Base-by-base conservation (phyloP, 2,113 vertebrate species). In the Cryptotis parvus region DNA sequence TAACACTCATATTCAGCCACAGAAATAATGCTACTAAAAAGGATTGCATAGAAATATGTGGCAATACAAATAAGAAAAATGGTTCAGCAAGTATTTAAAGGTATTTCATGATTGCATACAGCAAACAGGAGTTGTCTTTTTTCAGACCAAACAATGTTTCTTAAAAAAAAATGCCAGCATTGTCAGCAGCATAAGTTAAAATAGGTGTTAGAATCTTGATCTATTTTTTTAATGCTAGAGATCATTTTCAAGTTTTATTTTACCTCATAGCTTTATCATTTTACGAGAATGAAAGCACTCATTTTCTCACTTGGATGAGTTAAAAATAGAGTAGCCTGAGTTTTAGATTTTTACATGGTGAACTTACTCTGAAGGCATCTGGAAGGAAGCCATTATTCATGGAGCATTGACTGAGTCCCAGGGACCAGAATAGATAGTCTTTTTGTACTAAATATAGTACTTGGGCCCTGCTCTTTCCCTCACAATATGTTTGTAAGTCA, bases 11-110 rank as follows among this genome's bases (percentile, higher is more conserved):
- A 76, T 43, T 27, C 20, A 77, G 63, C 77, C n/a, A 45, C 0
- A 65, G 41, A 83, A 84, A 79, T 31, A 75, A 33, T 10, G 14
- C n/a, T 55, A 84, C 80, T 33, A 43, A 84, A 88, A 84, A 61
- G n/a, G 1, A n/a, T 61, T 66, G 27, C 16, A 41, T 69, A 45
- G 9, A 85, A 87, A 88, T 52, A 81, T 22, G 18, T 16, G 92
- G n/a, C 81, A 58, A 45, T 72, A 1, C 18, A 33, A 84, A 33
- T 33, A 61, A 91, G 11, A 55, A 37, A 49, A 49, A 35, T 1
- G 0, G 8, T 31, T 3, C 41, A 52, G 22, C 3, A 33, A 11
- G 3, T 39, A 84, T 88, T 80, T 55, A 35, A 49, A 74, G 39
- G 8, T 66, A 41, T 43, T 74, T 31, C 24, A 58, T 81, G 20